Percentiles rank a stretch among this genome's conserved stretches.
These are phyloP conservation scores for Nomada goodeniana DNA, from an alignment of 2,888 invertebrate genomes.

Conservation along the genomic window DNA sequence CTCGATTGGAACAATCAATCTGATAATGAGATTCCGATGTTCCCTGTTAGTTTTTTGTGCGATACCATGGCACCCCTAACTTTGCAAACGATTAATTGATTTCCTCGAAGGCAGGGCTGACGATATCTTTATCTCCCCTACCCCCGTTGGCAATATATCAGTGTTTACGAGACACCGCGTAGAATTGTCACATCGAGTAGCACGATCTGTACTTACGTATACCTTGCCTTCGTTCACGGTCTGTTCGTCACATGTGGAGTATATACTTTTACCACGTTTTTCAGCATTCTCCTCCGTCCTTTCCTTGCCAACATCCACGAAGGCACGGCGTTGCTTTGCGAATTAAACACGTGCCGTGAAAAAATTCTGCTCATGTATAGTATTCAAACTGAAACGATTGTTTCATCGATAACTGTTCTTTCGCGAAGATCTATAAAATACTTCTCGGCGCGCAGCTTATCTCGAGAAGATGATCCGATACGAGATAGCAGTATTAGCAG, in stretches of 20 bases:
- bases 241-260: constrained; percentile 79
- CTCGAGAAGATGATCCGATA: constrained; percentile 55
- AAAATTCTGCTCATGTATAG: constrained; percentile 58
- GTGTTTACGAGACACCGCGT: constrained; percentile 76
- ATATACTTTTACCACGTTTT: constrained; percentile 75
- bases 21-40: constrained; percentile 21
- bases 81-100: constrained; percentile 60
- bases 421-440: constrained; percentile 19
- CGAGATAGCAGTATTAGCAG: constrained; percentile 47
- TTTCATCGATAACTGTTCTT: not conserved
- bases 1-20: constrained; percentile 54
- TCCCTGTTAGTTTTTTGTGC: not conserved
- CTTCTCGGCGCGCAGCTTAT: constrained; percentile 54
- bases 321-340: constrained; percentile 54
- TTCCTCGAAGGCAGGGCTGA: constrained; percentile 25
- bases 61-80: constrained; percentile 15
- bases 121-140: constrained; percentile 34
- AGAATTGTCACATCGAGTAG: constrained; percentile 53
- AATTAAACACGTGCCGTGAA: constrained; percentile 62
- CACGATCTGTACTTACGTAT: constrained; percentile 49
- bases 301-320: constrained; percentile 47
- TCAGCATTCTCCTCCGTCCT: constrained; percentile 61
- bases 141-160: constrained; percentile 50
- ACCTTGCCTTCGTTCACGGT: constrained; percentile 79
- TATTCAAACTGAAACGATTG: constrained; percentile 20